A percentile compares a stretch with the other conserved stretches of the same genome.
Evolutionary conservation across 23 tunicate species (phyloP).

Genomic region (Halocynthia roretzi): DNA sequence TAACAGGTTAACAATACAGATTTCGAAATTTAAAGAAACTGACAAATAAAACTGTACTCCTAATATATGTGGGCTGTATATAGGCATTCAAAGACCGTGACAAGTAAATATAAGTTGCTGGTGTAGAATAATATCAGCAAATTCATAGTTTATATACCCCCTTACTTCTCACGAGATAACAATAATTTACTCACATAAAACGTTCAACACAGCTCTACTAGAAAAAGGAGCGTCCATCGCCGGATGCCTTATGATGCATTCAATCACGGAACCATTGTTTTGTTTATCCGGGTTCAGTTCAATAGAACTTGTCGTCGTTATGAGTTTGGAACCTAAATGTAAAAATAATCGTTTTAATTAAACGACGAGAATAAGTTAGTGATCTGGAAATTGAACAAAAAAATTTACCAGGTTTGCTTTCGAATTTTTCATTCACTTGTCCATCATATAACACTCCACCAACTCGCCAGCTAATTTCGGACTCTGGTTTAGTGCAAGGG

Average conservation of each 20-base stretch:
- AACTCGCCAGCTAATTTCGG: conserved; percentile 34
- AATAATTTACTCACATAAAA: conserved; percentile 27
- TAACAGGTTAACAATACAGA: too few species aligned
- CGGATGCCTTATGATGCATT: conserved; percentile 43
- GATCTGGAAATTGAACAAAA: neutral
- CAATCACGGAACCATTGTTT: conserved; percentile 35
- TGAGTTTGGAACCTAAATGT: conserved; percentile 45
- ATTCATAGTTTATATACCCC: too few species aligned
- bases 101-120: too few species aligned
- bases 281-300: conserved; percentile 4
- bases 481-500: conserved; percentile 31
- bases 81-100: too few species aligned
- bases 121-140: too few species aligned
- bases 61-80: too few species aligned
- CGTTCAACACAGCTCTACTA: conserved; percentile 21
- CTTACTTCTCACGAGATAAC: neutral
- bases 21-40: too few species aligned
- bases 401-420: conserved; percentile 9
- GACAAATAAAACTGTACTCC: too few species aligned
- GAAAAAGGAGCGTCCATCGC: conserved; percentile 16
- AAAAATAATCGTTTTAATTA: neutral
- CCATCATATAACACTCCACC: conserved; percentile 11
- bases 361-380: neutral
- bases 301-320: conserved; percentile 35
- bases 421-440: neutral